phyloP scores from a whole-genome alignment of 1,140 invertebrate genomes.

The Pseudobourletiella spinata region DNA sequence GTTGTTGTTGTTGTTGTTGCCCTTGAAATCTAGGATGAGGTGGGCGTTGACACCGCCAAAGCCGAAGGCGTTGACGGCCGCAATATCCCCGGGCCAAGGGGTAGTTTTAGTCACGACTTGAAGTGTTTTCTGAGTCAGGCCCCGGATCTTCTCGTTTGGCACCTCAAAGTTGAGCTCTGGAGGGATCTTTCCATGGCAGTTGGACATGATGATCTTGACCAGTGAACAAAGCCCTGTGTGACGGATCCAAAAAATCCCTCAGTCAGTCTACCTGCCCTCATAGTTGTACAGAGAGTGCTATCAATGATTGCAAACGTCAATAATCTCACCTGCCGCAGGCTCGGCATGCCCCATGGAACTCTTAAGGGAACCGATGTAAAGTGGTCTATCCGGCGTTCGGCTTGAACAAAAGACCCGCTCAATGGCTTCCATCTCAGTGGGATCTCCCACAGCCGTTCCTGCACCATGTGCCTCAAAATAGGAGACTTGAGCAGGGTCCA shows the following conservation, averaged over 20 bases:
- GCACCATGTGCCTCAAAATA: conserved; percentile 66
- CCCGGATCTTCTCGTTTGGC: conserved; percentile 83
- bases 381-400: conserved; percentile 49
- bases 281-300: too few relatives aligned
- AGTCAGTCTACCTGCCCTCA: too few relatives aligned
- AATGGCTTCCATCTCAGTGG: conserved; percentile 72
- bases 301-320: neutral
- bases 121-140: conserved; percentile 70
- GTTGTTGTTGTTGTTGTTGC: conserved; percentile 64
- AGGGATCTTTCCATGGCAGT: conserved; percentile 55
- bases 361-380: conserved; percentile 81
- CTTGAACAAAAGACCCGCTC: conserved; percentile 66
- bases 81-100: conserved; percentile 72
- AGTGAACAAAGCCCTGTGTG: conserved; percentile 72
- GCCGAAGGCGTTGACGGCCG: conserved; percentile 90
- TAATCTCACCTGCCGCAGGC: too few relatives aligned
- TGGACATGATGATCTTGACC: conserved; percentile 60
- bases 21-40: conserved; percentile 67
- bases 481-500: conserved; percentile 59
- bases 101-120: conserved; percentile 73
- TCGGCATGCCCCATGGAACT: conserved; percentile 90
- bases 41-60: conserved; percentile 91
- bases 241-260: too few relatives aligned
- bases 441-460: conserved; percentile 36
- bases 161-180: conserved; percentile 54